Base-by-base conservation (phyloP, 2,888 invertebrate genomes). In the Dioctria rufipes region DNA sequence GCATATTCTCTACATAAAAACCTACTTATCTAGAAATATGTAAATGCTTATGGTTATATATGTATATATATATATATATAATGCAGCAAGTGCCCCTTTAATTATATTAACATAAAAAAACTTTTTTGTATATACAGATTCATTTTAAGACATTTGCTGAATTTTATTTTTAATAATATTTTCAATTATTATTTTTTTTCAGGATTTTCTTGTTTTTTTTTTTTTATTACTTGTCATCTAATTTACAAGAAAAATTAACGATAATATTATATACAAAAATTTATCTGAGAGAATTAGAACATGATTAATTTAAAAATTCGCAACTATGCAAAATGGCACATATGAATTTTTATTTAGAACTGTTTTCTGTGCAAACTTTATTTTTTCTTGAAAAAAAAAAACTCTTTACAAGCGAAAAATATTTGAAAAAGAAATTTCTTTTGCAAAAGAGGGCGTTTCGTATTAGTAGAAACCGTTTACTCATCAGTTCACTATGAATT, bases 231-330 rank as follows among this genome's bases (percentile, higher is more conserved):
- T 77, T 60, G 11, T 61, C 60, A 39, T 13, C 58, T 5, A 60
- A 51, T 37, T 51, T 71, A 71, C 9, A 46, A 46, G 25, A 25
- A 25, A 46, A 46, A 46, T 6, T 46, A 46, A 54, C 11, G 42
- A 73, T 42, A 73, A 60, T 73, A 69, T 25, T 58, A 73, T 73
- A 73, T 73, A 73, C 73, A 73, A 73, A 73, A 73, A 54, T 71
- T 51, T 40, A 71, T 71, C 51, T 54, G 11, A 51, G 71, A 71
- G 71, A 39, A 51, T 73, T 39, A 46, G 40, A 37, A 60, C 40
- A 58, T n/a, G 73, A 58, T 54, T 1, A n/a, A 73, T 58, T 40
- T 73, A 58, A 73, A 69, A 69, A 54, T 69, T 51, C 69, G 69
- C 40, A 69, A 49, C 49, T 37, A 49, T 69, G 37, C 65, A 69